These are phyloP conservation scores for Oligia fasciuncula DNA, from an alignment of 2,888 invertebrate genomes.

Conservation along the genomic window DNA sequence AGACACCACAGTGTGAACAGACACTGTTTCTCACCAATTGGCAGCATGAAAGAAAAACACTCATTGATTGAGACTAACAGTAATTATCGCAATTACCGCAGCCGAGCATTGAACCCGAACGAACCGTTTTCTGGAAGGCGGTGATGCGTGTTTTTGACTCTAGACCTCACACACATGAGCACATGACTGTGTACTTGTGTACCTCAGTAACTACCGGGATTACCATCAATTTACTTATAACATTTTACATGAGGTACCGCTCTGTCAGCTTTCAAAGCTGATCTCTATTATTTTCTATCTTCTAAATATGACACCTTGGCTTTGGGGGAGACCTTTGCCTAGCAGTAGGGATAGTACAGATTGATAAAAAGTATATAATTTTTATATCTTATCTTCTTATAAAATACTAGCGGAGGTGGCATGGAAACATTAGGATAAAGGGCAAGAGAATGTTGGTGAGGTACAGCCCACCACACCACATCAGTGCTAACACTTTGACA, in stretches of 20 bases:
- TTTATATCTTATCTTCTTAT: neutral
- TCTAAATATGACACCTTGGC: neutral
- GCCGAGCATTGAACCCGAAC: conserved; percentile 45
- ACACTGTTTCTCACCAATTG: conserved; percentile 33
- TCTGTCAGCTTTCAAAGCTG: neutral
- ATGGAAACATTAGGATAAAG: neutral
- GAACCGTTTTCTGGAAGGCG: conserved; percentile 40
- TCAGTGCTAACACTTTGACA: neutral
- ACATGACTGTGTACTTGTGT: neutral
- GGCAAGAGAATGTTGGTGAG: neutral
- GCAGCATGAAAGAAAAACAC: conserved; percentile 31
- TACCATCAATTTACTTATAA: neutral
- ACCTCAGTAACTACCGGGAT: neutral
- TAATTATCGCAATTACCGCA: conserved; percentile 51
- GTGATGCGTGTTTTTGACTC: conserved; percentile 33
- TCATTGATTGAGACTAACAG: conserved; percentile 39
- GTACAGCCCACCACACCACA: neutral
- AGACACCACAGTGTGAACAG: conserved; percentile 28
- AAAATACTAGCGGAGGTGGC: neutral
- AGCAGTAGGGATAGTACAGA: neutral
- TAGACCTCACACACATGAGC: neutral
- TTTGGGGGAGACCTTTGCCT: neutral
- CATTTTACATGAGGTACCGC: neutral
- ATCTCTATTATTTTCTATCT: neutral
- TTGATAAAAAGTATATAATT: neutral